These are phyloP conservation scores for Seira ritae DNA, from an alignment of 2,888 invertebrate genomes.

Conservation along the genomic window DNA sequence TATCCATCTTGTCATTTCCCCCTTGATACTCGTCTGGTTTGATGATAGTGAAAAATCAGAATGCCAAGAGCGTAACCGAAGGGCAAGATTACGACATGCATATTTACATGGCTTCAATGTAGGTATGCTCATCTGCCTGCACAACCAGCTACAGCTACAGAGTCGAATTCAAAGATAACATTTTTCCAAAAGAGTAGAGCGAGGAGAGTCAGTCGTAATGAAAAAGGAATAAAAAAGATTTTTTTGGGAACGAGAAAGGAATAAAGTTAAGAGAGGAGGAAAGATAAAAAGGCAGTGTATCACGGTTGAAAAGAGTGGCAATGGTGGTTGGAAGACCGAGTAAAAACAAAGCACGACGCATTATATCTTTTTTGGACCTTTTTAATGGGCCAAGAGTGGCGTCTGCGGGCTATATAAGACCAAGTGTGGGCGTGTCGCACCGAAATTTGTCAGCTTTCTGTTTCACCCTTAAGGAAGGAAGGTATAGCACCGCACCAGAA, in stretches of 20 bases:
- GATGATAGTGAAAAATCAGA: slow-evolving; percentile 46
- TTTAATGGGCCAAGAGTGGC: slow-evolving; percentile 73
- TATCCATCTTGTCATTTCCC: slow-evolving; percentile 47
- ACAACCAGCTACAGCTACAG: no score
- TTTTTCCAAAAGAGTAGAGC: background rate
- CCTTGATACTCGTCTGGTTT: no score
- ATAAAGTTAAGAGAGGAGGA: slow-evolving; percentile 51
- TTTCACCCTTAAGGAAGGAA: slow-evolving; percentile 67
- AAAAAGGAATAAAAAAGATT: slow-evolving; percentile 50
- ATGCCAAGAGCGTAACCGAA: slow-evolving; percentile 53
- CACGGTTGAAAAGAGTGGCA: slow-evolving; percentile 67
- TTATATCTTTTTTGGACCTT: slow-evolving; percentile 71
- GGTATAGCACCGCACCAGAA: slow-evolving; percentile 64
- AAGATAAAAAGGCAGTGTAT: slow-evolving; percentile 64
- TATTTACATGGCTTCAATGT: no score
- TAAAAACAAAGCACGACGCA: slow-evolving; percentile 72
- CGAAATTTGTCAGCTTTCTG: slow-evolving; percentile 74
- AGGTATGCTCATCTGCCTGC: no score
- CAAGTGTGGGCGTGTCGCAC: slow-evolving; percentile 74
- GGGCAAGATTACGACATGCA: slow-evolving; percentile 19
- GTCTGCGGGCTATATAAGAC: slow-evolving; percentile 73
- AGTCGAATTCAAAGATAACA: no score
- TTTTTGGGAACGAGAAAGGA: slow-evolving; percentile 48
- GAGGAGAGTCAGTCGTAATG: slow-evolving; percentile 19
- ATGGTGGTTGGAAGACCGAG: slow-evolving; percentile 70